Base-by-base conservation (phyloP, 1,140 invertebrate genomes). In the Scaptomyza graminum region DNA sequence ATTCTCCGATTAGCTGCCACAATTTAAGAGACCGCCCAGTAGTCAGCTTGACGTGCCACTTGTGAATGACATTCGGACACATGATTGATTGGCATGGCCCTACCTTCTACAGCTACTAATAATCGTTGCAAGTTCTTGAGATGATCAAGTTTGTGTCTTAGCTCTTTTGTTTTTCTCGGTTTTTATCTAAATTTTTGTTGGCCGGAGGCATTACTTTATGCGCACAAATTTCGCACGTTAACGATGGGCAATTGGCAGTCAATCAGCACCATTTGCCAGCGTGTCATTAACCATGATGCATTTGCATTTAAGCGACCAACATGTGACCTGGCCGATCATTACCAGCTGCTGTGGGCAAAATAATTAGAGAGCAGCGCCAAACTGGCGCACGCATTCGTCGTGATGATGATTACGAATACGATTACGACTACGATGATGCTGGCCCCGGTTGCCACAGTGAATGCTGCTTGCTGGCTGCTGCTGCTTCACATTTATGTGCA, bases 221-320 rank as follows among this genome's bases (percentile, higher is more conserved):
- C 43, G 28, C 67, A 55, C 73, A 85, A 85, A 85, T 67, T 75
- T 75, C 62, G 62, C 69, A 73, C 68, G 51, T 62, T 77, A 87
- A 74, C 78, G 69, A 67, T 74, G 74, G 74, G 51, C 68, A 71
- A 54, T 71, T 67, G 71, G 31, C 60, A 70, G 60, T 64, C 66
- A 54, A 83, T 82, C 82, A 79, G 81, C 18, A 46, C 37, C 57
- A 67, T 67, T 67, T 37, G 56, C 12, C n/a, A 15, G n/a, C 18
- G 3, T 25, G 61, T 62, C 82, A 87, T 85, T 52, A 87, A 87
- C 87, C 77, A 81, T 74, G 62, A 69, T 78, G 74, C 77, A 85
- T 81, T 84, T 84, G 82, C 81, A 81, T 80, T 34, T 13, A 22
- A 55, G 51, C 13, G 63, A 9, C 15, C 15, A 41, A 41, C 63